These are phyloP conservation scores for Leptodactylus fallax DNA, from an alignment of 2,797 vertebrate genomes.

Conservation along the genomic window DNA sequence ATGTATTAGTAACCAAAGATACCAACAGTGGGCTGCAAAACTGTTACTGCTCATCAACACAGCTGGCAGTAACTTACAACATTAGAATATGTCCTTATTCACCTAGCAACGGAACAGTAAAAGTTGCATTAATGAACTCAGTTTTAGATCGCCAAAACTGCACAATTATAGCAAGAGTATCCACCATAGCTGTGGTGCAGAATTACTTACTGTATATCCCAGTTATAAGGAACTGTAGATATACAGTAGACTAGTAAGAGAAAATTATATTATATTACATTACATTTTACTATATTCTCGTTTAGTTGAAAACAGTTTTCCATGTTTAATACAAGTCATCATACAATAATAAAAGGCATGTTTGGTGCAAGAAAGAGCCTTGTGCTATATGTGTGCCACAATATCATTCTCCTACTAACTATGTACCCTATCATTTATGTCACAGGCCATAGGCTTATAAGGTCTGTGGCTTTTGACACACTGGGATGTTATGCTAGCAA, in stretches of 20 bases:
- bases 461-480: no score
- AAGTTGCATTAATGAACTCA: conserved; percentile 3
- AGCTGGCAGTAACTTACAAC: not conserved
- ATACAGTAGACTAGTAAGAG: not conserved
- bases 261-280: not conserved
- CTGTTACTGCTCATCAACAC: conserved; percentile 23
- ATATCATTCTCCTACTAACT: no score
- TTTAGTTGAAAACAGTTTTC: not conserved
- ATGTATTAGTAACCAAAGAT: conserved; percentile 35
- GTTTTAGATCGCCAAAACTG: no score
- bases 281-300: not conserved
- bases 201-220: not conserved
- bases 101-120: not conserved
- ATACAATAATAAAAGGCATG: no score
- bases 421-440: no score
- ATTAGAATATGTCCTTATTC: not conserved
- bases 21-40: conserved; percentile 32
- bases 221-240: not conserved
- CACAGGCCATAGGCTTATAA: no score
- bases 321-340: no score
- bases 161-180: not conserved
- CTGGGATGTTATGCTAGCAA: no score
- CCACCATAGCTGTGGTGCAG: not conserved
- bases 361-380: no score
- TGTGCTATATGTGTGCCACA: no score